Base-by-base conservation (phyloP, 2,888 invertebrate genomes). In the Lasioglossum morio region DNA sequence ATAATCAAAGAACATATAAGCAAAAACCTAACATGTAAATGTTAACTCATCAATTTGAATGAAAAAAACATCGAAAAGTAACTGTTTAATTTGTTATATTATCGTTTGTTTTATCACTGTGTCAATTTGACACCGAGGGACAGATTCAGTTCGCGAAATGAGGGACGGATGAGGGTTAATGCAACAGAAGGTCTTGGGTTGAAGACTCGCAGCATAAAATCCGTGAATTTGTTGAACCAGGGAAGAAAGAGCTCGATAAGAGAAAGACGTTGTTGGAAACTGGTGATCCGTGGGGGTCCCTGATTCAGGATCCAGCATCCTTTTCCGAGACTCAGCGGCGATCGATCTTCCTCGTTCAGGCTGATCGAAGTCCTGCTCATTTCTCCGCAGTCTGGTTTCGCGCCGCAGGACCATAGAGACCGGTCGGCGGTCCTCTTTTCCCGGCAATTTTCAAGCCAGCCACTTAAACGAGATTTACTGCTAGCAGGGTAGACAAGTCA, bases 381-480 rank as follows among this genome's bases (percentile, higher is more conserved):
- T 69, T 46, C 80, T 10, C 69, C n/a, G 43, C 34, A 73, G 69
- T 63, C 53, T 40, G n/a, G 16, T 27, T 74, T 77, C 77, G 57
- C 57, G 72, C 76, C 72, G 30, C 40, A 14, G 30, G 53, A 40
- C 63, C 43, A 82, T 76, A 76, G 57, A 63, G 77, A 66, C 27
- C 60, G 40, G 40, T 53, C 72, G 57, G 5, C 3, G 34, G n/a
- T 34, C 69, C 53, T 79, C 70, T 86, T 77, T 85, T 63, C 34
- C 76, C 34, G 37, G 79, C 30, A 48, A 82, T 82, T 87, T 84
- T 81, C 84, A 72, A 75, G 84, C 57, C 73, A 66, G 66, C 82
- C 84, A 75, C 75, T 83, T 77, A 75, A 85, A 81, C 84, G 84
- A 87, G 89, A 90, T 87, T 88, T 85, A 88, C 80, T 87, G 77